Percentiles rank a stretch among this genome's conserved stretches.
Evolutionary conservation across 2,888 invertebrate genomes (phyloP).

Genomic region (Parnassius orleans): DNA sequence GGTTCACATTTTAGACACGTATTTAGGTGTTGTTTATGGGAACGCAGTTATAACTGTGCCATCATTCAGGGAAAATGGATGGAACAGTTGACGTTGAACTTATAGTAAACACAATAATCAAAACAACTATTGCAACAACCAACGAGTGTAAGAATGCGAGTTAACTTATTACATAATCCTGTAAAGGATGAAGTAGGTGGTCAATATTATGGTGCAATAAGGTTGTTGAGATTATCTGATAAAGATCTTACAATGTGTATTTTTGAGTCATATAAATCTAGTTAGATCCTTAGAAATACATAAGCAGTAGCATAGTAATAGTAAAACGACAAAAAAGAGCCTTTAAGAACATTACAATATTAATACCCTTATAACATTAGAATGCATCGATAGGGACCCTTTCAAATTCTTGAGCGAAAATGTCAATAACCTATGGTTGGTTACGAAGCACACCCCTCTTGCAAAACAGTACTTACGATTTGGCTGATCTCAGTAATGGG

Average conservation of each 20-base stretch:
- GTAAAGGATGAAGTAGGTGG: slow-evolving; percentile 26
- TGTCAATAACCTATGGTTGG: slow-evolving; percentile 19
- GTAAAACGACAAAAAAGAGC: background rate
- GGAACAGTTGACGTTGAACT: slow-evolving; percentile 17
- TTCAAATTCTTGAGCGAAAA: slow-evolving; percentile 21
- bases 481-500: slow-evolving; percentile 85
- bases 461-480: slow-evolving; percentile 78
- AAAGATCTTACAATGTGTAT: no score
- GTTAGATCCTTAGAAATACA: no score
- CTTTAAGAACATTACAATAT: background rate
- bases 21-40: slow-evolving; percentile 46
- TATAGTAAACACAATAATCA: slow-evolving; percentile 1
- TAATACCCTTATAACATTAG: background rate
- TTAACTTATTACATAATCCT: slow-evolving; percentile 31
- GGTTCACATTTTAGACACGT: slow-evolving; percentile 66
- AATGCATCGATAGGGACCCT: slow-evolving; percentile 13
- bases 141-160: slow-evolving; percentile 22
- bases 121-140: background rate
- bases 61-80: slow-evolving; percentile 37
- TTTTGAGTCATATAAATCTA: no score
- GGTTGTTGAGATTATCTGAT: background rate
- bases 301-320: background rate
- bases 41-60: slow-evolving; percentile 64
- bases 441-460: slow-evolving; percentile 23
- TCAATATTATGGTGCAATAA: slow-evolving; percentile 31